Conservation (phyloP, 2,797 vertebrate species). For the Meriones psammophilus region DNA sequence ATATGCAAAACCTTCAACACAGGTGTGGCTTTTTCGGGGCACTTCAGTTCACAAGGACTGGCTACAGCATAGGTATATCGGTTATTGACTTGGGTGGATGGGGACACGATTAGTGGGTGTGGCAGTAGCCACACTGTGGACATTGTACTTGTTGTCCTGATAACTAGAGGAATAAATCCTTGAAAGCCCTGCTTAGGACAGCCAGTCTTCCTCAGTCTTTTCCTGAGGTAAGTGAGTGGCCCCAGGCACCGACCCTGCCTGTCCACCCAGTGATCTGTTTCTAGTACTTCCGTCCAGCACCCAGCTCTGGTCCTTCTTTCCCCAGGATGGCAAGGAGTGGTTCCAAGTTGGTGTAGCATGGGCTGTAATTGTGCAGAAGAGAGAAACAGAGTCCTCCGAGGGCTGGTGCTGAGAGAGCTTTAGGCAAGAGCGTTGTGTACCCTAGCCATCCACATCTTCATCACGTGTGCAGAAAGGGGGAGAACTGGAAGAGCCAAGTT, state of each 20-base stretch:
- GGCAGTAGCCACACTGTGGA: background rate
- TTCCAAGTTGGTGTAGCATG: background rate
- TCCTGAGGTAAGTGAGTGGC: background rate
- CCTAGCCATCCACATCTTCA: background rate
- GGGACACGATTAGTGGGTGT: background rate
- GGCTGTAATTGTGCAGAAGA: background rate
- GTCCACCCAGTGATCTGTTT: background rate
- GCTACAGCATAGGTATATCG: background rate
- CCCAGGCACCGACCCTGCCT: background rate
- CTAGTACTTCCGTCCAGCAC: background rate
- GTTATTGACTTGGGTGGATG: accelerated
- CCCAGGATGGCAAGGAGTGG: background rate
- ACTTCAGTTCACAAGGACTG: background rate
- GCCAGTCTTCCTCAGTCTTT: background rate
- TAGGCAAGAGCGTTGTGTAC: background rate
- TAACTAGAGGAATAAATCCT: background rate
- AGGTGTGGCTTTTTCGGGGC: background rate
- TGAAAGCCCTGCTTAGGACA: background rate
- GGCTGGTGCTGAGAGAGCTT: background rate
- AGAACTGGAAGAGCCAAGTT: background rate
- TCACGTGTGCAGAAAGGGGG: background rate
- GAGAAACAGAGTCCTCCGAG: background rate
- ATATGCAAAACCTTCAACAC: background rate
- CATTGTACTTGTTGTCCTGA: background rate
- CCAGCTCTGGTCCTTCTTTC: background rate